Base-by-base conservation (phyloP, 2,113 vertebrate genomes). In the Xiphorhynchus elegans region DNA sequence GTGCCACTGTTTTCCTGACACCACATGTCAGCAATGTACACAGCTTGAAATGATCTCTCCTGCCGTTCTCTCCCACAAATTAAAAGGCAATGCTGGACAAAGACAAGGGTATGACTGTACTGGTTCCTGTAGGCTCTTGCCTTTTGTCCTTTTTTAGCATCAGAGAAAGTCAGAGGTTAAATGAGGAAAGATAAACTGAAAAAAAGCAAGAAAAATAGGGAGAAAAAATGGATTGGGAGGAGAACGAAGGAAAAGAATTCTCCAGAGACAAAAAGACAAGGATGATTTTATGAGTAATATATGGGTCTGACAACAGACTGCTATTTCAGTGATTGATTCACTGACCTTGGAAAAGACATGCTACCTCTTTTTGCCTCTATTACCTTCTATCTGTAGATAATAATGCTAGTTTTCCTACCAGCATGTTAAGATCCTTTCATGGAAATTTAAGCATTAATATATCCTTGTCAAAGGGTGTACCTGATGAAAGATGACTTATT, bases 41-140 rank as follows among this genome's bases (percentile, higher is more conserved):
- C 63, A 88, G 73, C 52, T 67, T 31, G 68, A 59, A 77, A 55
- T 50, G 7, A 52, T 80, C 73, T 70, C 25, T 59, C 70, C 78
- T 39, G 6, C 67, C 50, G 39, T 46, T 95, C 49, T 93, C 13
- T 74, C 64, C n/a, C 68, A 68, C 69, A 91, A 94, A 91, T 95
- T 72, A 87, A 95, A 95, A 92, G 77, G 69, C 86, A 92, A 46
- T 42, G 62, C 56, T 87, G 95, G 82, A 90, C 58, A 78, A 93
- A 64, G 77, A 91, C 56, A 78, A 58, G 91, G 81, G 29, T 26
- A 56, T 87, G 67, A 53, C 55, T 39, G 10, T 67, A 47, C 60
- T 74, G 50, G 50, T 58, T 84, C 72, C 60, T 74, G 47, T 17
- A 66, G 83, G 52, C 44, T 91, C 49, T 89, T 33, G 23, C 70